Evolutionary conservation across 2,113 vertebrate species (phyloP).

Genomic region (Silurus glanis): DNA sequence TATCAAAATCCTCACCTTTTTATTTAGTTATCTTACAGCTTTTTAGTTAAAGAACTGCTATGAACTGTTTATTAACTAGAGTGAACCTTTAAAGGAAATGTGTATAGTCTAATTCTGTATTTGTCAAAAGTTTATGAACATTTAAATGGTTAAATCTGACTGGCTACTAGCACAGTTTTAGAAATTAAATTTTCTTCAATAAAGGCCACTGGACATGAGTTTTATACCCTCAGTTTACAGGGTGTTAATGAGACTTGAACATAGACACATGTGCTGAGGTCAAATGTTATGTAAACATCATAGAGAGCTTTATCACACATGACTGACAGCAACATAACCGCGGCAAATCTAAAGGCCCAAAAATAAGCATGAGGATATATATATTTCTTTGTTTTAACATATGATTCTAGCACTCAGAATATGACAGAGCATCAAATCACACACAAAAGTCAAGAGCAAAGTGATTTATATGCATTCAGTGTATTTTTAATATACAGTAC

Average conservation of each 20-base stretch:
- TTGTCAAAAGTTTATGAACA: too few species aligned
- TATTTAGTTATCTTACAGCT: background rate
- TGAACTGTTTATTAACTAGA: background rate
- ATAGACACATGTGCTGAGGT: slow-evolving; percentile 3
- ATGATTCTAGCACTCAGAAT: background rate
- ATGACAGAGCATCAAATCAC: background rate
- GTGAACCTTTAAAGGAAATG: background rate
- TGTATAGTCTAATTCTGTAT: background rate
- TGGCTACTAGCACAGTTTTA: background rate
- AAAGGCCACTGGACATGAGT: background rate
- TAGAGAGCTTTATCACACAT: slow-evolving; percentile 8
- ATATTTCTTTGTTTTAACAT: background rate
- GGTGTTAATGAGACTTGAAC: slow-evolving; percentile 1
- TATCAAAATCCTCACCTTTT: background rate
- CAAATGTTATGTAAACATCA: slow-evolving; percentile 29
- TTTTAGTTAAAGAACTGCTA: background rate
- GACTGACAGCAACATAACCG: background rate
- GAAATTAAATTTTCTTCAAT: background rate
- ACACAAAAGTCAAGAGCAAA: background rate
- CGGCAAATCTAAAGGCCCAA: background rate
- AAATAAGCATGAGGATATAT: background rate
- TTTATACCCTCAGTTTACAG: background rate
- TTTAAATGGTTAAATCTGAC: background rate
- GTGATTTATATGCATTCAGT: background rate
- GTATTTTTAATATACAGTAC: background rate